Base-by-base conservation (phyloP, 1,140 invertebrate genomes). In the Magallana gigas region DNA sequence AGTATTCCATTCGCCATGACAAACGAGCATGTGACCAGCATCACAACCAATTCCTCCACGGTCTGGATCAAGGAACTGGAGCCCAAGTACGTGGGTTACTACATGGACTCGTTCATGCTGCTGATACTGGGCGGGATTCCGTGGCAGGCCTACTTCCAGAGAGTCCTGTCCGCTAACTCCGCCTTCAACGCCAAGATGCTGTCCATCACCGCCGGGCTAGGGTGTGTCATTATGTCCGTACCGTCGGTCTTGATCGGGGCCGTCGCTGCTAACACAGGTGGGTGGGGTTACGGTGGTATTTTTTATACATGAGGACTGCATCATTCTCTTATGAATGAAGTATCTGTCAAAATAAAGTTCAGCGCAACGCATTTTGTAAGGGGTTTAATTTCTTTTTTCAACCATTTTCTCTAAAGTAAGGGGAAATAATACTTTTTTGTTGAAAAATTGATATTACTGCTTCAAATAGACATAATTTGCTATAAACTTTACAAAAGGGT, bases 1-100 rank as follows among this genome's bases (percentile, higher is more conserved):
- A 98, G 98, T 92, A 98, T 99, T 87, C 99, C 99, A 0, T 99
- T 99, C 94, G 98, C 98, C 1, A 97, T 98, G 97, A 96, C 95
- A 56, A 97, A 99, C 95, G 96, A 97, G 36, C 96, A 97, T 90
- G 98, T 99, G 0, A 95, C 96, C 71, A 96, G 97, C 1, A 95
- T 99, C 80, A 96, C 16, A 3, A 96, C 97, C 95, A 97, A 98
- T 9, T 97, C 98, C 18, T 97, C 98, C 18, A 90, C 94, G 58
- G 90, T 94, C 48, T 99, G 98, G 98, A 97, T 99, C 82, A 98
- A 98, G 0, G 94, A 95, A 14, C 95, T 99, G 8, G 96, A 97
- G 8, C 94, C 96, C 0, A 94, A 96, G 8, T 96, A 97, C 86
- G 96, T 97, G 62, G 98, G 97, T 94, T 96, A 96, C 84, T 99